Conservation (phyloP, 2,888 invertebrate genomes). For the Epistrophella euchroma region DNA sequence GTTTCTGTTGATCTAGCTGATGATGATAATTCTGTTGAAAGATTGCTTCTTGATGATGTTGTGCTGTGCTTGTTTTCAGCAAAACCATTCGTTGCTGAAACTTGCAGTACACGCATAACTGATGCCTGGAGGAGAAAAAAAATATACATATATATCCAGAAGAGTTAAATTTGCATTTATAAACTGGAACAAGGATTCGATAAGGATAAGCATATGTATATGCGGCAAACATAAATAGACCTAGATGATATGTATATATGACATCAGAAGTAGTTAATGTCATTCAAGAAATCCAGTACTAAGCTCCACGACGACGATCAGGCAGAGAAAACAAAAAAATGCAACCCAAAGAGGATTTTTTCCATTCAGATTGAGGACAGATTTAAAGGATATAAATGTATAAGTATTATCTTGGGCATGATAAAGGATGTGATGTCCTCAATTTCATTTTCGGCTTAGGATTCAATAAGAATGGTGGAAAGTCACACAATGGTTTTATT, state of each 20-base stretch:
- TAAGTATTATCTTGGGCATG: conserved; percentile 31
- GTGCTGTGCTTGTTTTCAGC: conserved; percentile 51
- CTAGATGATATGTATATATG: not conserved
- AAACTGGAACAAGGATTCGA: conserved; percentile 41
- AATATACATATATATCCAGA: not conserved
- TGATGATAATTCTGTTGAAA: conserved; percentile 11
- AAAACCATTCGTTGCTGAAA: conserved; percentile 68
- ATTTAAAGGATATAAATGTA: conserved; percentile 40
- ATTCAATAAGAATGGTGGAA: conserved; percentile 29
- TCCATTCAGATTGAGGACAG: conserved; percentile 36
- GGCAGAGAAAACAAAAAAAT: conserved; percentile 26
- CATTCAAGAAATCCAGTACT: conserved; percentile 47
- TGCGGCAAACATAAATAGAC: not conserved
- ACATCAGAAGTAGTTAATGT: conserved; percentile 34
- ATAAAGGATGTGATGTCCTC: conserved; percentile 41
- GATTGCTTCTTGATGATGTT: conserved; percentile 37
- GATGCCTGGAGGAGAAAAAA: conserved; percentile 45
- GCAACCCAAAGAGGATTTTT: conserved; percentile 38
- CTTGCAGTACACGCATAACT: conserved; percentile 73
- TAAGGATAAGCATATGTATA: not conserved
- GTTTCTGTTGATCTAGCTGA: conserved; percentile 28
- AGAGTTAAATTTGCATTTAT: conserved; percentile 61
- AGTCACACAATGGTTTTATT: conserved; percentile 37
- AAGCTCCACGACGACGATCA: conserved; percentile 7
- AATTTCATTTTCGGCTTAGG: conserved; percentile 46